A percentile compares a stretch with the other conserved stretches of the same genome.
phyloP scores from a whole-genome alignment of 2,888 invertebrate genomes.

The Tribolium freemani region DNA sequence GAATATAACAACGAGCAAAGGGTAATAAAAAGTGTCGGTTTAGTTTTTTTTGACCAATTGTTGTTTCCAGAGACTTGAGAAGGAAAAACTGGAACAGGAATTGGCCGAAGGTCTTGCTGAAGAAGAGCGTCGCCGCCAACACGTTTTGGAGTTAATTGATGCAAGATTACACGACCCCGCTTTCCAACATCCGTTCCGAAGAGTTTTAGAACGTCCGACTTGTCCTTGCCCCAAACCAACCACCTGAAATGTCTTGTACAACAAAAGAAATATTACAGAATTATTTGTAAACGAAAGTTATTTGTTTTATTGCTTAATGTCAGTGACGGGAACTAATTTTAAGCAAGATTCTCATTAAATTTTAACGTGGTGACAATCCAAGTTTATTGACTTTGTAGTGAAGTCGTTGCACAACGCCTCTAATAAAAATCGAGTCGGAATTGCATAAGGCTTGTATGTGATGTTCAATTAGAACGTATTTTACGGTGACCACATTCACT shows the following conservation, averaged over 20 bases:
- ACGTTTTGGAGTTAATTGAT: constrained; percentile 57
- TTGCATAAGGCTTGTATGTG: constrained; percentile 20
- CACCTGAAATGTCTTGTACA: constrained; percentile 17
- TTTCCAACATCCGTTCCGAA: constrained; percentile 63
- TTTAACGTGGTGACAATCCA: neutral
- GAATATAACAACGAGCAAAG: constrained; percentile 62
- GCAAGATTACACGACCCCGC: constrained; percentile 48
- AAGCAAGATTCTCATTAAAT: constrained; percentile 8
- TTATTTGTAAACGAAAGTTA: constrained; percentile 26
- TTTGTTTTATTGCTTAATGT: constrained; percentile 24
- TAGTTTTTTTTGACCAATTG: neutral
- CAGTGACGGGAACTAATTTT: constrained; percentile 25
- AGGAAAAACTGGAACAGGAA: constrained; percentile 60
- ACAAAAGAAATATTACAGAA: constrained; percentile 18
- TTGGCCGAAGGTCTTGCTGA: constrained; percentile 59
- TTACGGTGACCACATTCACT: neutral
- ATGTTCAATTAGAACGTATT: constrained; percentile 18
- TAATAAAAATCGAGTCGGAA: constrained; percentile 11
- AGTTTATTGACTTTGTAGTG: constrained; percentile 6
- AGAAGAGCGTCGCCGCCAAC: constrained; percentile 60
- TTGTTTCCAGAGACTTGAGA: constrained; percentile 60
- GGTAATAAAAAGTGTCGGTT: constrained; percentile 54
- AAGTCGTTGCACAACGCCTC: constrained; percentile 2
- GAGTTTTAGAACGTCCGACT: constrained; percentile 54
- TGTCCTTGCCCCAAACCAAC: constrained; percentile 19